Conservation (phyloP, 2,797 vertebrate species). For the Enteromius treurensis region DNA sequence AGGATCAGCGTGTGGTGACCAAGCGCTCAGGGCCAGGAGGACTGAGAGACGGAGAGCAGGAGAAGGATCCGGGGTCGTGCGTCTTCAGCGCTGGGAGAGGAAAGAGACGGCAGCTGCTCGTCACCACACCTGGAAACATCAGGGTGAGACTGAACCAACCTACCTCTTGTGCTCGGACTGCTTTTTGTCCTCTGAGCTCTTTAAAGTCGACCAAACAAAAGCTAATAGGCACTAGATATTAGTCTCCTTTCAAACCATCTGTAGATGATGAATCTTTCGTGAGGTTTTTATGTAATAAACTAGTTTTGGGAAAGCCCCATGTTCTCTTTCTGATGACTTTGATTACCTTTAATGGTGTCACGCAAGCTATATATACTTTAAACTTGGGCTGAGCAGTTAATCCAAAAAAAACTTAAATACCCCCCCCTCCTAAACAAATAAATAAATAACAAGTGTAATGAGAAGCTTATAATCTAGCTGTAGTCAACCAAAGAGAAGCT, state of each 20-base stretch:
- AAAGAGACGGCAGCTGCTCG: slow-evolving; percentile 87
- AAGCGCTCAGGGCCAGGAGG: slow-evolving; percentile 69
- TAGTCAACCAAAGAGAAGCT: not conserved
- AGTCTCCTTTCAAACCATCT: not conserved
- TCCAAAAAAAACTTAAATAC: too few species aligned
- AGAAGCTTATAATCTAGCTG: not conserved
- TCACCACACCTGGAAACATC: slow-evolving; percentile 89
- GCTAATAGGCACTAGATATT: not conserved
- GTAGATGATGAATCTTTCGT: not conserved
- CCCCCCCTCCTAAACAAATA: too few species aligned
- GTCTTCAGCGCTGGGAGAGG: slow-evolving; percentile 77
- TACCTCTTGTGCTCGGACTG: not conserved
- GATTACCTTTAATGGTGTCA: not conserved
- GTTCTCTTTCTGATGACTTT: not conserved
- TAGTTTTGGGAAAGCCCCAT: not conserved
- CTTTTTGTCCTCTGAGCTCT: not conserved
- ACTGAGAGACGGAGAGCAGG: slow-evolving; percentile 57
- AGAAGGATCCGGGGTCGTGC: slow-evolving; percentile 70
- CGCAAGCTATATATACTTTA: not conserved
- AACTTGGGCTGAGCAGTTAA: too few species aligned
- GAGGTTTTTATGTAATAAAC: not conserved
- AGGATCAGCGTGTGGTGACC: slow-evolving; percentile 91
- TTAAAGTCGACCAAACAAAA: not conserved
- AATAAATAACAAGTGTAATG: not conserved
- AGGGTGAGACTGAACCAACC: slow-evolving; percentile 71